Evolutionary conservation across 2,113 vertebrate species (phyloP), one percentile per base, ranked within the genome.

Genomic region (Sterna hirundo): DNA sequence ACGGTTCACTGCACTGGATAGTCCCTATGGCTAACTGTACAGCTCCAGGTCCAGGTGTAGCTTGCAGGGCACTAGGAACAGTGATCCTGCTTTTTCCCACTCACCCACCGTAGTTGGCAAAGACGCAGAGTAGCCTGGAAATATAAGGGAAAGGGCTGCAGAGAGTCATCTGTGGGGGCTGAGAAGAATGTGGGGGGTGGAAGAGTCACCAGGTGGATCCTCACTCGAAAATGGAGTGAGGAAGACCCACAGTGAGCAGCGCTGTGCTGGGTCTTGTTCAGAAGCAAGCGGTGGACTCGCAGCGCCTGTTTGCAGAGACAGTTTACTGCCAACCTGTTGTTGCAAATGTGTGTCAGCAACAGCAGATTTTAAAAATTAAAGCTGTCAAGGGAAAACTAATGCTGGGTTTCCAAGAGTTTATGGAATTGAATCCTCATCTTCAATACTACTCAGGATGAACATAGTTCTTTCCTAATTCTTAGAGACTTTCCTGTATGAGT

Each of bases 401-500:
- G 62, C 88, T 83, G 85, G 80, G 42, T 92, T 97, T 88, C 92
- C 88, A 96, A 83, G 71, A 94, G 61, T 90, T 93, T 80, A 62
- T 64, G 85, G 38, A 83, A 51, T 60, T 70, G 68, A 91, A 93
- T 86, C 71, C 46, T 94, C 92, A 47, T 94, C 54, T 62, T 74
- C 90, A 83, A 1, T 58, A 47, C 54, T 86, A 89, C 66, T 91
- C 70, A 54, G 58, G 92, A 92, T 71, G 79, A 96, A 83, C 83
- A 86, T 3, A 93, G 90, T 36, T 93, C 71, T 96, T 96, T 94
- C 92, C 65, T 94, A 90, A 92, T 96, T 96, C 79, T 96, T 95
- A 64, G 46, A 93, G 92, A 86, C 93, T 94, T 97, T 94, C 92
- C 93, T 95, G 58, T 92, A 18, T 96, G 96, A 95, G 88, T 96